Evolutionary conservation across 2,797 vertebrate species (phyloP).

Genomic region (Mormyrus hasselquistii): DNA sequence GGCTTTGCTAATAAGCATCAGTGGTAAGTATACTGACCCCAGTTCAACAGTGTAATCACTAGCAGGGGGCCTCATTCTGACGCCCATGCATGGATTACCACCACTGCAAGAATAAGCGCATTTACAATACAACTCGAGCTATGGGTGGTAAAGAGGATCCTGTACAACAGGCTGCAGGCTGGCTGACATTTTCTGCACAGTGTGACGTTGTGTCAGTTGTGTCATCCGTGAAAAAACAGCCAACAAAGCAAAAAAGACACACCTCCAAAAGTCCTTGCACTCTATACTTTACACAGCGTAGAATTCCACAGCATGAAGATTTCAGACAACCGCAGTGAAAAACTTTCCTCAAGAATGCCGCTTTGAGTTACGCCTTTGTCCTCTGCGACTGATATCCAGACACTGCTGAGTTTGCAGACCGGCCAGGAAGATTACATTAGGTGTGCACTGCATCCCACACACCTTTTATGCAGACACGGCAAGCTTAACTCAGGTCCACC

Average conservation of each 20-base stretch:
- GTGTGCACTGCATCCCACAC: slow-evolving; percentile 4
- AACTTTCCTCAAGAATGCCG: neutral
- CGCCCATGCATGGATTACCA: neutral
- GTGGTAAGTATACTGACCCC: neutral
- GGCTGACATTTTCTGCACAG: neutral
- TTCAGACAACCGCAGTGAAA: neutral
- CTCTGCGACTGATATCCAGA: neutral
- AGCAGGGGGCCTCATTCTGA: neutral
- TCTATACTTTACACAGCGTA: neutral
- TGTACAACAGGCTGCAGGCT: neutral
- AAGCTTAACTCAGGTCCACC: neutral
- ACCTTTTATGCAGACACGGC: neutral
- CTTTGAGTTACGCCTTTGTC: neutral
- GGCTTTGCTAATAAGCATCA: neutral
- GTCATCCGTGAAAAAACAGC: neutral
- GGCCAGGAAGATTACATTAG: slow-evolving; percentile 15
- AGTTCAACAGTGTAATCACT: neutral
- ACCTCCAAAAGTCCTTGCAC: neutral
- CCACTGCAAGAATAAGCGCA: neutral
- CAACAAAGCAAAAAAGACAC: neutral
- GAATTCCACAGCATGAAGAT: neutral
- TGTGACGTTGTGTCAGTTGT: neutral
- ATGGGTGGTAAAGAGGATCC: neutral
- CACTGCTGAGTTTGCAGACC: neutral
- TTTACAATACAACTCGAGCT: neutral